These are phyloP conservation scores for Chrysaora quinquecirrha DNA, from an alignment of 30 jellyfish, hydroid and myxozoan genomes.

Conservation along the genomic window DNA sequence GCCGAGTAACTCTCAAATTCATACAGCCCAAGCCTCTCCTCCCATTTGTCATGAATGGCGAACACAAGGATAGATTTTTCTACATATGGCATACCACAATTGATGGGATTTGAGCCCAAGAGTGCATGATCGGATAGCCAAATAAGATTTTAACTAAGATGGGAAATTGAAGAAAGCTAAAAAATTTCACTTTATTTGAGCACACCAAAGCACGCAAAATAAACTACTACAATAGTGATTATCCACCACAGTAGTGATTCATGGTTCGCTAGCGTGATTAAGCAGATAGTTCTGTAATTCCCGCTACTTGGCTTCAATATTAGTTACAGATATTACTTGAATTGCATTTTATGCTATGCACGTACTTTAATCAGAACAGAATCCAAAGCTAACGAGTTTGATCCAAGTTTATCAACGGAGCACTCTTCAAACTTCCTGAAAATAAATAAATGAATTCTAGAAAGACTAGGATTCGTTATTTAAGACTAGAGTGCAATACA, in stretches of 20 bases:
- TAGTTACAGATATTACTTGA: neutral
- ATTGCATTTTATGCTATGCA: neutral
- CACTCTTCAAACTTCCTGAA: constrained; percentile 60
- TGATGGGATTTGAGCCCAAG: too few species aligned
- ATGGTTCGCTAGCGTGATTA: neutral
- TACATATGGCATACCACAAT: too few species aligned
- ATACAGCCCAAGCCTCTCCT: too few species aligned
- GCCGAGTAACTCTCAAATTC: too few species aligned
- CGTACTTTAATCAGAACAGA: constrained; percentile 79
- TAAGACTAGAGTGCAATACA: neutral
- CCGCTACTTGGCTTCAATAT: neutral
- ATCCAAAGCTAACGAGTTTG: constrained; percentile 77
- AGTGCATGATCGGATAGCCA: neutral
- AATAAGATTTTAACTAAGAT: neutral
- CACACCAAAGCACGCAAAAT: too few species aligned
- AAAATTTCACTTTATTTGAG: too few species aligned
- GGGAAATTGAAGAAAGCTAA: too few species aligned
- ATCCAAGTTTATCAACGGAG: constrained; percentile 75
- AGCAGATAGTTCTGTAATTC: neutral
- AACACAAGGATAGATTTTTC: too few species aligned
- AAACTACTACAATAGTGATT: too few species aligned
- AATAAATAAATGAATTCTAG: neutral
- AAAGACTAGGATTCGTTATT: neutral
- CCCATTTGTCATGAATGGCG: too few species aligned
- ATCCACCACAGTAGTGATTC: neutral